Base-by-base conservation (phyloP, 2,797 vertebrate genomes). In the Rhadinocentrus ornatus region DNA sequence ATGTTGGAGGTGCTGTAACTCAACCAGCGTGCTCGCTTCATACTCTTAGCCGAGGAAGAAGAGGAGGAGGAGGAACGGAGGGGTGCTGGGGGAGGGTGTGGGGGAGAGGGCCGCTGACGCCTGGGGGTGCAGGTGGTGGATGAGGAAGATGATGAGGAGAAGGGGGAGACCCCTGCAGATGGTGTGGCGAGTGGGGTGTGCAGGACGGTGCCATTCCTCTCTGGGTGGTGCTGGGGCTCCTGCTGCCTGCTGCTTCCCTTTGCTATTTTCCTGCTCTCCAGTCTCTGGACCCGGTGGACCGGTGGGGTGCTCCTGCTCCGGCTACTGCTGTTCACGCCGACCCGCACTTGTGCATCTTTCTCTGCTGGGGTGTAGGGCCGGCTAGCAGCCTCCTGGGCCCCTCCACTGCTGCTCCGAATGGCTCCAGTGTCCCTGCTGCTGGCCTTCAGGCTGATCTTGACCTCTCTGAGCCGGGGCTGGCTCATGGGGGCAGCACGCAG, bases 1-100 rank as follows among this genome's bases (percentile, higher is more conserved):
- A 94, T 93, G 90, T 95, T 94, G 67, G 94, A 94, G 84, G 94
- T 87, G 89, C 94, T 95, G 87, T 88, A 93, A 80, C 94, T 95
- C 62, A 95, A 88, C 94, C 94, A 93, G 83, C 94, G 94, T 0
- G 92, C 91, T 56, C 88, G 88, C 81, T 85, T 94, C 92, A 94
- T 94, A 66, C 91, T 88, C 73, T 83, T 93, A 67, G 89, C 89
- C 0, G 92, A 91, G 44, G 91, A 89, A 10, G 87, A 89, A 1
- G 89, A 85, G 62, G 88, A 92, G 69, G 90, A 83, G 66, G 90
- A 66, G 32, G 87, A 75, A 55, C 81, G 66, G 77, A 82, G 18
- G 54, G 74, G 46, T 35, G 57, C 48, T 22, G 65, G 78, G 22
- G 79, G 69, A 61, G 66, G 86, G 61, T 57, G 77, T 66, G 71